phyloP scores from a whole-genome alignment of 2,888 invertebrate genomes.

The Priocnemis perturbator region DNA sequence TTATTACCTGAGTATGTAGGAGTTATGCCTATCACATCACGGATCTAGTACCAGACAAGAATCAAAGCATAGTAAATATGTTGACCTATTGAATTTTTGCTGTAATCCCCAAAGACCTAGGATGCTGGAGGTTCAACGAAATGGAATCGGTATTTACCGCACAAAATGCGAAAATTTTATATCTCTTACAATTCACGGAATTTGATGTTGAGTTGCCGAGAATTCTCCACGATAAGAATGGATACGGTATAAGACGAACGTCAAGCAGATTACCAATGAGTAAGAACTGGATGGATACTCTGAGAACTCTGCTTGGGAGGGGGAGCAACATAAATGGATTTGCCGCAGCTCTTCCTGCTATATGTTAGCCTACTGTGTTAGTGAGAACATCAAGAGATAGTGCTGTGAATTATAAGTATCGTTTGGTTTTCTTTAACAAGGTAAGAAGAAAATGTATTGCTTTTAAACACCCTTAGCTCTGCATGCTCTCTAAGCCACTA shows the following conservation, averaged over 20 bases:
- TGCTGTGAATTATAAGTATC: conserved; percentile 28
- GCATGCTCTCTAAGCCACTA: not conserved
- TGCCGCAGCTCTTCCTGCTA: conserved; percentile 55
- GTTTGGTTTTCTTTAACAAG: conserved; percentile 38
- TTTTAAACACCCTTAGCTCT: not conserved
- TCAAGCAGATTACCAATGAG: conserved; percentile 20
- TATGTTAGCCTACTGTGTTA: conserved; percentile 48
- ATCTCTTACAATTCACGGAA: conserved; percentile 17
- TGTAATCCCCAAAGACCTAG: no score
- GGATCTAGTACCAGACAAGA: not conserved
- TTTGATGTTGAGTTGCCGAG: conserved; percentile 30
- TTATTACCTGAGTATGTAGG: conserved; percentile 28
- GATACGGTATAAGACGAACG: conserved; percentile 27
- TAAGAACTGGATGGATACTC: conserved; percentile 42
- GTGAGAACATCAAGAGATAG: conserved; percentile 48
- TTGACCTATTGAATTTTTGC: no score
- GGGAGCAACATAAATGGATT: conserved; percentile 64
- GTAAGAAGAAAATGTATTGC: conserved; percentile 35
- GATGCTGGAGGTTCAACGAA: no score
- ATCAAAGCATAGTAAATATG: no score
- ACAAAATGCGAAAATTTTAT: not conserved
- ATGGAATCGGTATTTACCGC: no score
- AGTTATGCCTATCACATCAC: conserved; percentile 5
- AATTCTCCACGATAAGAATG: conserved; percentile 42
- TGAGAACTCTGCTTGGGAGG: conserved; percentile 47